Base-by-base conservation (phyloP, 2,888 invertebrate species). In the Scaptomyza parva region DNA sequence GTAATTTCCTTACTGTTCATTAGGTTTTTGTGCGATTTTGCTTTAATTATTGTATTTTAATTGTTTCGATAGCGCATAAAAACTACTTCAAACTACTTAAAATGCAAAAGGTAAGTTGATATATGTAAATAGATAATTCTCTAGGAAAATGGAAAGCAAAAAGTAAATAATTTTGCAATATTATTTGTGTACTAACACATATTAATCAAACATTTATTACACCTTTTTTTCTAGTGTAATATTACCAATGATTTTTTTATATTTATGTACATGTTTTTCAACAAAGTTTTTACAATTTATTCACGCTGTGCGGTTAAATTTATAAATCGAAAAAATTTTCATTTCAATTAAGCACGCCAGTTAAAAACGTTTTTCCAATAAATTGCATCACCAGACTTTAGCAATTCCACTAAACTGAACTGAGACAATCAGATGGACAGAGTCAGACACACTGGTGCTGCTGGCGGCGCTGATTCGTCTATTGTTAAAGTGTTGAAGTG, bases 401-500 rank as follows among this genome's bases (percentile, higher is more conserved):
- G 60, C 57, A 52, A 47, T 52, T 44, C 48, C 53, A 54, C 47
- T 33, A 44, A n/a, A n/a, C n/a, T n/a, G n/a, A n/a, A 47, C 51
- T 37, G 51, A 40, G 51, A 58, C 48, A 54, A 54, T 59, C 39
- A 41, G 54, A 20, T 50, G n/a, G 48, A 44, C 40, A 24, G 41
- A 66, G 59, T 26, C 70, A 30, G 60, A 54, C 50, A 70, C 62
- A 66, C 74, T 52, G 52, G 60, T 52, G 59, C 58, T 67, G 60
- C 50, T 58, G 59, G 47, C 40, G 60, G 35, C 43, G 40, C 26
- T 54, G 79, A 73, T 63, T 74, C 60, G 72, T 50, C 81, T 69
- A 79, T 86, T 83, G 82, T 86, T 84, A 69, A 81, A 78, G 82
- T 80, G 84, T 76, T 84, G 82, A 86, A 76, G 78, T 86, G 85